Evolutionary conservation across 2,113 vertebrate species (phyloP).

Genomic region (Microtus montanus): DNA sequence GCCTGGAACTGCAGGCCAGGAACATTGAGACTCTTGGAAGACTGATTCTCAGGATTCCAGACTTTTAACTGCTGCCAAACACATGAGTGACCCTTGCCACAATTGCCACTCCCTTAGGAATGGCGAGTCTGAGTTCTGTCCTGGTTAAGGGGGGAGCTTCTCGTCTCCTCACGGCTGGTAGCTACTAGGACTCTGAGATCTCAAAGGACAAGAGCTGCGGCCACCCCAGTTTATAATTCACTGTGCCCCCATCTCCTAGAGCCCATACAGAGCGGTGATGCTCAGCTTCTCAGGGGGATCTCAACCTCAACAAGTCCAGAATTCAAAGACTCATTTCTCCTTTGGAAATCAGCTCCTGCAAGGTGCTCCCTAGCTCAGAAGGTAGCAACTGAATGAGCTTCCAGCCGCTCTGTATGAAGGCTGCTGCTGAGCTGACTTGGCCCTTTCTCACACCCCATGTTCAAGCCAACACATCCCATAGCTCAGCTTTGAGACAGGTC

Average conservation of each 20-base stretch:
- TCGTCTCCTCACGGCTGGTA: not conserved
- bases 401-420: not conserved
- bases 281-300: not conserved
- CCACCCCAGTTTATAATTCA: no score
- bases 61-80: not conserved
- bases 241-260: not conserved
- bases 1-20: not conserved
- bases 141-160: not conserved
- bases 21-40: fast-evolving
- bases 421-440: not conserved
- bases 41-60: not conserved
- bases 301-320: not conserved
- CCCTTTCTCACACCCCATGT: not conserved
- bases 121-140: not conserved
- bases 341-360: not conserved
- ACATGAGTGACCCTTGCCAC: not conserved
- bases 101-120: not conserved
- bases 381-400: not conserved
- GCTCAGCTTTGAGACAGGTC: not conserved
- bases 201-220: not conserved
- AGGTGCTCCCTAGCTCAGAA: not conserved
- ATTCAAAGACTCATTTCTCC: not conserved
- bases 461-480: not conserved
- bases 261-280: not conserved
- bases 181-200: not conserved